Base-by-base conservation (phyloP, 2,888 invertebrate species). In the Sesia apiformis region DNA sequence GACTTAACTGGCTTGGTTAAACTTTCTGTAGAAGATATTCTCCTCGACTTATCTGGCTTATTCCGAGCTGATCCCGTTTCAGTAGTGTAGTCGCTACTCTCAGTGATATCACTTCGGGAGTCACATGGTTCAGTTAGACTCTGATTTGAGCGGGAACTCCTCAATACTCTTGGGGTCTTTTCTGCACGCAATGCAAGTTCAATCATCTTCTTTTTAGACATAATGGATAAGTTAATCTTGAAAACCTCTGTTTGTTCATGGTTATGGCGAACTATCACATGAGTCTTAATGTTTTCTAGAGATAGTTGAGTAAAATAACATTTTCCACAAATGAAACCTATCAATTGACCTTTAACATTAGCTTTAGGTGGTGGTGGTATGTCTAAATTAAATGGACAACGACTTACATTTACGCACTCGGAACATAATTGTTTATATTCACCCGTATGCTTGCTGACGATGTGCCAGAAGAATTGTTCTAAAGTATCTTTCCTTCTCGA, bases 281-380 rank as follows among this genome's bases (percentile, higher is more conserved):
- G 96, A 0, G 85, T 86, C 58, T 92, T 90, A 0, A 95, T 78
- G 65, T 92, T 92, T 42, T 82, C 77, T 52, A 90, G 78, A 4
- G 90, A 87, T 60, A 95, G 71, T 76, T 96, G 96, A 2, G 94
- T 90, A 62, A 91, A 96, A 70, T 95, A 93, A 69, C 96, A 96
- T 56, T 91, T 86, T 3, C 91, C 89, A 68, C 96, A 96, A 3
- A 95, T 86, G 66, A 92, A 93, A 0, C 93, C 93, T 52, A 83
- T 78, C 38, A 90, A 68, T 64, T 87, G 84, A 0, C 84, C 84
- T 56, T 76, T 76, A 0, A 62, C 58, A 54, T 81, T 75, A 65
- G 78, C 79, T 0, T 87, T 88, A 4, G 85, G 84, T 4, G 84
- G 74, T 5, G 89, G 89, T 4, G 89, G 89, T 55, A 88, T 83